Conservation (phyloP, 2,888 invertebrate genomes). For the Ceramica pisi region DNA sequence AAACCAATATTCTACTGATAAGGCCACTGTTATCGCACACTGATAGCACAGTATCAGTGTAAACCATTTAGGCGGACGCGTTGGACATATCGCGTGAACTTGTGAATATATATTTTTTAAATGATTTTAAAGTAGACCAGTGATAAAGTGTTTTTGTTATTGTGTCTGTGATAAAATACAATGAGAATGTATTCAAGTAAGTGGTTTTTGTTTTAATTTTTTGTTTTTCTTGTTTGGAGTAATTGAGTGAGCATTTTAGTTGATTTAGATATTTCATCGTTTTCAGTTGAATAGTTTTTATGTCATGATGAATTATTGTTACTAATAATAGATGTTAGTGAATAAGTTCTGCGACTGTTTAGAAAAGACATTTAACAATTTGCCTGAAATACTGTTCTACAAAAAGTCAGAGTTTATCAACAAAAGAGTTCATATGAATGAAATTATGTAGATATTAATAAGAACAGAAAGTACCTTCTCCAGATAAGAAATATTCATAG, state of each 20-base stretch:
- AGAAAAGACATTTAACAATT: no score
- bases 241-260: background rate
- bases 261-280: background rate
- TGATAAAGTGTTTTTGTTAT: constrained; percentile 11
- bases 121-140: background rate
- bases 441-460: background rate
- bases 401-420: no score
- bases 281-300: background rate
- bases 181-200: constrained; percentile 73
- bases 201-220: constrained; percentile 38
- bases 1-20: constrained; percentile 64
- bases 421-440: background rate
- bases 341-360: no score
- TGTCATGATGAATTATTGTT: background rate
- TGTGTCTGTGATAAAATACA: constrained; percentile 15
- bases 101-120: constrained; percentile 25
- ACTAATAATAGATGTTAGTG: background rate
- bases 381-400: no score
- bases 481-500: background rate
- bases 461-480: background rate
- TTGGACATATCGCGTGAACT: constrained; percentile 15
- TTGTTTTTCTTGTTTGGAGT: background rate
- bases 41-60: constrained; percentile 56
- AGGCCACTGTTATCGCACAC: constrained; percentile 46
- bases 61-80: constrained; percentile 30